These are phyloP conservation scores for Brachirus orientalis DNA, from an alignment of 2,113 vertebrate genomes.

Conservation along the genomic window DNA sequence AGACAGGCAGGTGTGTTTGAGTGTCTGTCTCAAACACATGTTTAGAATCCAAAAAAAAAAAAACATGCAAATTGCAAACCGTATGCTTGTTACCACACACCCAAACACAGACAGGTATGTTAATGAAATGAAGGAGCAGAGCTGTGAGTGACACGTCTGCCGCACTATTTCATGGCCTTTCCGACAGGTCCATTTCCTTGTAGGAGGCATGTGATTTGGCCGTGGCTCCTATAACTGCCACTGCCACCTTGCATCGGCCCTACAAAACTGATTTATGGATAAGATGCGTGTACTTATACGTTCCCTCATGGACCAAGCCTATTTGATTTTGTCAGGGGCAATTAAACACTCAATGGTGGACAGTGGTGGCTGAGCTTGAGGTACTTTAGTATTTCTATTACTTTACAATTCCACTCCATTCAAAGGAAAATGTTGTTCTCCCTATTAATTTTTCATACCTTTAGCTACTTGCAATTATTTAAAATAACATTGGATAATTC, in stretches of 20 bases:
- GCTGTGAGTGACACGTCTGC: conserved; percentile 58
- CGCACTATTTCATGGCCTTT: conserved; percentile 70
- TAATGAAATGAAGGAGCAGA: conserved; percentile 77
- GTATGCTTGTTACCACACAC: conserved; percentile 30
- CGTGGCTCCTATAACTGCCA: conserved; percentile 64
- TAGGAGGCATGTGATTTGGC: conserved; percentile 53
- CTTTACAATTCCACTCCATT: background rate
- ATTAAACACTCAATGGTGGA: conserved; percentile 57
- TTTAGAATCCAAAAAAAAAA: conserved; percentile 24
- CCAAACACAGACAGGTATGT: conserved; percentile 45
- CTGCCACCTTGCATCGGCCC: conserved; percentile 52
- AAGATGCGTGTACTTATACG: conserved; percentile 59
- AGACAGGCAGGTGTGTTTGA: conserved; percentile 5
- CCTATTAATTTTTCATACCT: background rate
- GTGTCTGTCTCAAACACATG: conserved; percentile 6
- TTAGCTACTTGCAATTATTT: too few relatives aligned
- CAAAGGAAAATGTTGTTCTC: background rate
- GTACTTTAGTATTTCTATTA: too few relatives aligned
- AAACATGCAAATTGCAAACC: conserved; percentile 14
- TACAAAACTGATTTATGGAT: conserved; percentile 66
- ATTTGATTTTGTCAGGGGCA: conserved; percentile 72
- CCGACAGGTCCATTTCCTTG: conserved; percentile 74
- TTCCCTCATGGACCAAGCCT: conserved; percentile 48
- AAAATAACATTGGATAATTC: too few relatives aligned
- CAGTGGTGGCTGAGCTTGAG: background rate